Base-by-base conservation (phyloP, 2,113 vertebrate genomes). In the Rhipidura dahli region DNA sequence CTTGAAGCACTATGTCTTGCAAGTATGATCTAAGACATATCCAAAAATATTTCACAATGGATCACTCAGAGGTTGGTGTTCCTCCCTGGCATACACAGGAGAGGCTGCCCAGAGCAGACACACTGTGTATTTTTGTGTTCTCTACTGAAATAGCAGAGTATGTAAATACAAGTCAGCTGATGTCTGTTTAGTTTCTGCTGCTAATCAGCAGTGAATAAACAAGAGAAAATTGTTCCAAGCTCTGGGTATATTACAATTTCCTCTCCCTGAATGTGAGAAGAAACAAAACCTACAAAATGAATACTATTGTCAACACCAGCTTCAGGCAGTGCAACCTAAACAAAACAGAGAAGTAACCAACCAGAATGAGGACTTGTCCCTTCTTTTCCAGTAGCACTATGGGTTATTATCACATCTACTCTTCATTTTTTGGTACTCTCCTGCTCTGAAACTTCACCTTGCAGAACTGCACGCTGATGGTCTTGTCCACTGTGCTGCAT, bases 141-240 rank as follows among this genome's bases (percentile, higher is more conserved):
- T 83, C 31, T 69, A 53, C 40, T 6, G 4, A 40, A 94, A 61
- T 11, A 45, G 13, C 47, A n/a, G 49, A 86, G 45, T 73, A 66
- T 86, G 56, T 83, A 94, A 87, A 86, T 57, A 59, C 12, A 70
- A 81, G 68, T 95, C 91, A 91, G 54, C 42, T 89, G 68, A 94
- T 20, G 9, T 72, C 9, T 72, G 37, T 89, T 90, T 76, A 45
- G 76, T 78, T 96, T 93, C 59, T 81, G 24, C 49, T 85, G 75
- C 47, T 90, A 88, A 76, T 90, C 83, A 81, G n/a, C 63, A 69
- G 59, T 33, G 76, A 91, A 90, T 68, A 80, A 96, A 95, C 83
- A 80, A 77, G 37, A 69, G 31, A 83, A 89, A 83, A 92, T 3
- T 15, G 19, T 69, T 94, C 87, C 42, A 87, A 73, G 31, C 50